Evolutionary conservation across 2,797 vertebrate genomes (phyloP), one percentile per base, ranked within the genome.

Genomic region (Euthynnus affinis): DNA sequence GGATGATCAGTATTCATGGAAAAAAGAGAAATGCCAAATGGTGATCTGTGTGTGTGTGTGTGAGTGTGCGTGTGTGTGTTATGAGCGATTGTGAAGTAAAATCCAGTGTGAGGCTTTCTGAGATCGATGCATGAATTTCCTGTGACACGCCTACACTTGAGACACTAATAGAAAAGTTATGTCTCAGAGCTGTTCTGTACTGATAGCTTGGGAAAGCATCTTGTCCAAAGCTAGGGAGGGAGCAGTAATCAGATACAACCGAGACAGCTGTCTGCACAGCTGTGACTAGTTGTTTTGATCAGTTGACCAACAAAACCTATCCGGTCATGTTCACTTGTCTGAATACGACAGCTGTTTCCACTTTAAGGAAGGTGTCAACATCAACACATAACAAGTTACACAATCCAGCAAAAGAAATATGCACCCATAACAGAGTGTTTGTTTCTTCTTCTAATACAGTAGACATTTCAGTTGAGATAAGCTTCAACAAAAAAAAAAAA

Each of bases 231-330:
- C 42, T 14, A 15, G 42, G 42, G 13, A 15, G 42, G 42, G 13
- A 44, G 42, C 48, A 37, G 57, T 34, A 56, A 46, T 29, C 22
- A 48, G 14, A 55, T 40, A n/a, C 17, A 46, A 12, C 46, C 37
- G 20, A 62, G 57, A 67, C 44, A 67, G 44, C 42, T 66, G 71
- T 6, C 23, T 25, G 46, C 49, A 56, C 58, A 55, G 72, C 72
- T 73, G n/a, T 63, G 68, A 69, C 68, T 14, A 23, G 68, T 29
- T 65, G 52, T 22, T 46, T 10, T 51, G 53, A 61, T 67, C 32
- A 42, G 57, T 13, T 63, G 15, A 60, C 23, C 61, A 42, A 20
- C 15, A 42, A 69, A 68, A 55, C 8, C 22, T 29, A 25, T 52
- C 51, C 23, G 57, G 34, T 15, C 57, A 29, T 59, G 25, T 59